Evolutionary conservation across 2,113 vertebrate species (phyloP).

Genomic region (Danionella cerebrum): DNA sequence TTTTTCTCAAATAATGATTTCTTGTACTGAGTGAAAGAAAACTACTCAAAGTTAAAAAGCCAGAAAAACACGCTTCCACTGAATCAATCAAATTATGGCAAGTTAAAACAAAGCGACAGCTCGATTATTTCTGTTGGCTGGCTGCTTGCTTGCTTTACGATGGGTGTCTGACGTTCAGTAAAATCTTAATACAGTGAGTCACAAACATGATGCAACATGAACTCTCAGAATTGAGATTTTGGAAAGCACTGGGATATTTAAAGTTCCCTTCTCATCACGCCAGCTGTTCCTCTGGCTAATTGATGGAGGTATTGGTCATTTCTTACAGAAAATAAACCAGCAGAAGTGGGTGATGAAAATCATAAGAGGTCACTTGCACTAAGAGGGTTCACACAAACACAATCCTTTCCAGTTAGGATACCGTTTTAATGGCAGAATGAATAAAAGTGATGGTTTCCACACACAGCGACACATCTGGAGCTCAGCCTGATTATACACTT

Average conservation of each 20-base stretch:
- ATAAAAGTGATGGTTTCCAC: conserved; percentile 15
- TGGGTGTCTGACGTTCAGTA: neutral
- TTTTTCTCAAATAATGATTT: too few species aligned
- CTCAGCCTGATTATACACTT: conserved; percentile 32
- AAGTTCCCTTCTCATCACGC: neutral
- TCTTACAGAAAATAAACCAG: conserved; percentile 3
- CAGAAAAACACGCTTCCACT: neutral
- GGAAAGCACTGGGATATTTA: neutral
- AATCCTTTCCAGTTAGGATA: neutral
- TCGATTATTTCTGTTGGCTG: neutral
- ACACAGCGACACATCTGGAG: conserved; percentile 39
- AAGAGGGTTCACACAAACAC: neutral
- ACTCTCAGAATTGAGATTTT: neutral
- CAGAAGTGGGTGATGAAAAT: conserved; percentile 16
- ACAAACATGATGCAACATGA: neutral
- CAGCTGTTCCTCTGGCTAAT: conserved; percentile 11
- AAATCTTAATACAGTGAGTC: neutral
- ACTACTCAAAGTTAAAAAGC: neutral
- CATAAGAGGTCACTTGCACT: neutral
- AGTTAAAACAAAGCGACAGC: neutral
- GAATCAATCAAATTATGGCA: neutral
- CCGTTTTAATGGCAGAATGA: neutral
- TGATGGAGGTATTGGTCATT: conserved; percentile 14
- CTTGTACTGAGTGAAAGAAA: too few species aligned
- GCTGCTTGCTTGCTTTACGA: neutral